Base-by-base conservation (phyloP, 2,888 invertebrate genomes). In the Drepana falcataria region DNA sequence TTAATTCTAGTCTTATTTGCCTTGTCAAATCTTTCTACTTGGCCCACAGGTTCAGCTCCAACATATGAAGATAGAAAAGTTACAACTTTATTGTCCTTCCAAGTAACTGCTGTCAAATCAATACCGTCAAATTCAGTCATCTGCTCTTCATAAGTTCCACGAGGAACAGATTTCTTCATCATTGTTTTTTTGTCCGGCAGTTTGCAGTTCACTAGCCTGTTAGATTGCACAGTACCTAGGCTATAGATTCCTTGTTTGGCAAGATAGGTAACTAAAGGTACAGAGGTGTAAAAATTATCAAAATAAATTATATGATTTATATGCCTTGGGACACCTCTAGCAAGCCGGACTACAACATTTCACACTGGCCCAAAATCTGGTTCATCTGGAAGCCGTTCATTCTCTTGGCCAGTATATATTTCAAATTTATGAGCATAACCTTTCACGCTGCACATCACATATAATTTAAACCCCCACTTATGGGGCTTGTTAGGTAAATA, bases 51-150 rank as follows among this genome's bases (percentile, higher is more conserved):
- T 66, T 74, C 66, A 62, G 66, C 69, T 55, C 75, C 77, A 59
- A 73, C 73, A 56, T 72, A 78, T 48, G 76, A 71, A 54, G 78
- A 77, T 59, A 73, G 62, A 57, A 77, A 62, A 54, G 61, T 68
- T 53, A 78, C 75, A 57, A 65, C 69, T 59, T 77, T 79, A 54
- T 75, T 79, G 58, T 79, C 77, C 62, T 77, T 77, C 76, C 78
- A 79, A 52, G 63, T 63, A 55, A 63, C 65, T 64, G 66, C 66
- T 57, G 60, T 64, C 58, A 73, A 60, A 48, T 69, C 69, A 55
- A 64, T 61, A 62, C 47, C 66, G 61, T 72, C 68, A 53, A 63
- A 61, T 56, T 55, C 60, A 58, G 34, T 5, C 53, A 69, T 65
- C 48, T 67, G 64, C 61, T 69, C 69, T 54, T 68, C 66, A 61